A percentile compares a stretch with the other conserved stretches of the same genome.
Evolutionary conservation across 2,888 invertebrate genomes (phyloP).

Genomic region (Parapristionchus giblindavisi): DNA sequence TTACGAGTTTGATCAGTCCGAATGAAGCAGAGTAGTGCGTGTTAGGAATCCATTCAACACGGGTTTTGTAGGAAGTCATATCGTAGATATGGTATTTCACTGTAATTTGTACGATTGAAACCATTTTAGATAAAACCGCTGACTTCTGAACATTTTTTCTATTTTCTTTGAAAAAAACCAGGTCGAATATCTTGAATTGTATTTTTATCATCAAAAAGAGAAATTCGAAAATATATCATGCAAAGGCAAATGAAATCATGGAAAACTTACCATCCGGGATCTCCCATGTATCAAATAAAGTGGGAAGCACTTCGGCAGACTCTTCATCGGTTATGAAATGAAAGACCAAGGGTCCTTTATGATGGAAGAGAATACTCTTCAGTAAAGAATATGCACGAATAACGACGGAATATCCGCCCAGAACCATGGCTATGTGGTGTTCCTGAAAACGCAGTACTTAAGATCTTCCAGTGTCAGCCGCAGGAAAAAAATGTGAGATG

Average conservation of each 20-base stretch:
- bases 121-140: neutral
- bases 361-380: conserved; percentile 35
- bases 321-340: conserved; percentile 46
- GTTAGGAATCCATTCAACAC: conserved; percentile 53
- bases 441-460: neutral
- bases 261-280: conserved; percentile 22
- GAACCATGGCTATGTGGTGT: conserved; percentile 30
- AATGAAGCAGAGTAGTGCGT: conserved; percentile 49
- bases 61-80: conserved; percentile 38
- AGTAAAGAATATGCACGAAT: conserved; percentile 6
- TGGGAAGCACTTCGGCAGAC: conserved; percentile 26
- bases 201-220: neutral
- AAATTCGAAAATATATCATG: neutral
- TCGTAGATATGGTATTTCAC: conserved; percentile 38
- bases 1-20: conserved; percentile 47
- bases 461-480: neutral
- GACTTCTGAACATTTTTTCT: too few species aligned
- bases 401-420: conserved; percentile 26
- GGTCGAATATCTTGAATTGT: neutral
- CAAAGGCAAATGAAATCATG: conserved; percentile 11
- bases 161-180: too few species aligned
- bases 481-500: too few species aligned
- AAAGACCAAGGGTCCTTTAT: conserved; percentile 42
- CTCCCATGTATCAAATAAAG: conserved; percentile 25
- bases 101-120: conserved; percentile 5